These are phyloP conservation scores for Gadopsis bispinosus DNA, from an alignment of 2,797 vertebrate species.

Conservation along the genomic window DNA sequence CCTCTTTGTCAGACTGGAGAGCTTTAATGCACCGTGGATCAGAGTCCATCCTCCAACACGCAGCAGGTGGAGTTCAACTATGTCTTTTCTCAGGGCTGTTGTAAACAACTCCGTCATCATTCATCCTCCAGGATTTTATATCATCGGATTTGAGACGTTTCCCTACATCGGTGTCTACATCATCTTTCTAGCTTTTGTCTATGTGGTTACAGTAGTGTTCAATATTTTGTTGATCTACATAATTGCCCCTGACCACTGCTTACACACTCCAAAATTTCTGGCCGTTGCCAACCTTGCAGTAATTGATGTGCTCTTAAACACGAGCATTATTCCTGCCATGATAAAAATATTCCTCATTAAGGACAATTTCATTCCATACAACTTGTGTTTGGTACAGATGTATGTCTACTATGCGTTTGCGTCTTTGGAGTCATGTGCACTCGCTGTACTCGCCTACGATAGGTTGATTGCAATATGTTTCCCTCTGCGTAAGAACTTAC, in stretches of 20 bases:
- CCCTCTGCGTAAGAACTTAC: conserved; percentile 59
- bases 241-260: conserved; percentile 43
- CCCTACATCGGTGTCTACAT: conserved; percentile 57
- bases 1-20: neutral
- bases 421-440: conserved; percentile 58
- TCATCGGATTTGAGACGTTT: conserved; percentile 63
- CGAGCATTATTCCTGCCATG: conserved; percentile 70
- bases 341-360: conserved; percentile 66
- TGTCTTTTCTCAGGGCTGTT: conserved; percentile 35
- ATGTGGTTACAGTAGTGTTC: conserved; percentile 57
- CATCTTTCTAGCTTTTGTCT: conserved; percentile 68
- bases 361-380: conserved; percentile 72
- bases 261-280: conserved; percentile 76
- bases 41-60: neutral
- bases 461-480: conserved; percentile 73
- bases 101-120: conserved; percentile 58
- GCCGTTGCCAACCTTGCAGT: conserved; percentile 69
- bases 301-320: conserved; percentile 68
- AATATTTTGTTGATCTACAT: conserved; percentile 67
- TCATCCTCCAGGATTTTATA: conserved; percentile 73
- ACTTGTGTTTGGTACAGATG: conserved; percentile 72
- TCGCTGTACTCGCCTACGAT: conserved; percentile 72
- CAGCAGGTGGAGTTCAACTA: conserved; percentile 12
- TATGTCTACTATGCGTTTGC: conserved; percentile 49
- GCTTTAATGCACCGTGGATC: neutral